Percentiles rank a stretch among this genome's conserved stretches.
Conservation (phyloP, 2,797 vertebrate genomes). For the Tachyglossus aculeatus region DNA sequence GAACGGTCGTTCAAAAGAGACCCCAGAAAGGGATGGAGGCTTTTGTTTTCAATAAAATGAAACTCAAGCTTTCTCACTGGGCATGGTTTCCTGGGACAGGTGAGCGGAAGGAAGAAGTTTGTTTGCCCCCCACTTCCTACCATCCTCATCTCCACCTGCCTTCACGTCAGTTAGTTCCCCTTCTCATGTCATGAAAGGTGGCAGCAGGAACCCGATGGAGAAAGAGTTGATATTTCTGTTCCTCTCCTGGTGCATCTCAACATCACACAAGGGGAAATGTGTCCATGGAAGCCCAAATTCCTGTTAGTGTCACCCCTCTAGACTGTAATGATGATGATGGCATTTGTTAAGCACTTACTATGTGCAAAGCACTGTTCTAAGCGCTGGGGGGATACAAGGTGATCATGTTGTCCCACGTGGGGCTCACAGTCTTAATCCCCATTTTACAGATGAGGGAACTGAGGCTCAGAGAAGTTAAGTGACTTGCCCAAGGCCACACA, state of each 20-base stretch:
- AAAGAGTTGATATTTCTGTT: not conserved
- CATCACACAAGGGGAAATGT: conserved; percentile 1
- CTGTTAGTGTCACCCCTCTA: too few relatives aligned
- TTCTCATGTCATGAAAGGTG: too few relatives aligned
- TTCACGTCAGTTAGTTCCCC: too few relatives aligned
- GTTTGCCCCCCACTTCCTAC: not conserved
- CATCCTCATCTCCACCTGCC: conserved; percentile 18
- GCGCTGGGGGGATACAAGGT: too few relatives aligned
- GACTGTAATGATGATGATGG: too few relatives aligned
- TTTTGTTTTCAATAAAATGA: not conserved
- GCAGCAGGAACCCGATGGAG: not conserved
- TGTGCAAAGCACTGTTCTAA: too few relatives aligned
- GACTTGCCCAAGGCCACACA: too few relatives aligned
- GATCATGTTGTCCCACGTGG: too few relatives aligned
- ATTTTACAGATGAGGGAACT: too few relatives aligned
- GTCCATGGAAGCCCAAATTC: not conserved
- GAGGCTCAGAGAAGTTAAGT: too few relatives aligned
- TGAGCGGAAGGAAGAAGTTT: conserved; percentile 24
- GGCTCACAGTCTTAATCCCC: too few relatives aligned
- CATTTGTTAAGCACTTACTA: too few relatives aligned
- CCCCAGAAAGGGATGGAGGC: conserved; percentile 2
- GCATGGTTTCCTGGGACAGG: not conserved
- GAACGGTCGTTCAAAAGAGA: conserved; percentile 23
- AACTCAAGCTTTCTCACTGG: not conserved
- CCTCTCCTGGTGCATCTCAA: not conserved